A percentile compares a stretch with the other conserved stretches of the same genome.
Conservation (phyloP, 35 echinoderm and acorn worm genomes). For the Hemicentrotus pulcherrimus region DNA sequence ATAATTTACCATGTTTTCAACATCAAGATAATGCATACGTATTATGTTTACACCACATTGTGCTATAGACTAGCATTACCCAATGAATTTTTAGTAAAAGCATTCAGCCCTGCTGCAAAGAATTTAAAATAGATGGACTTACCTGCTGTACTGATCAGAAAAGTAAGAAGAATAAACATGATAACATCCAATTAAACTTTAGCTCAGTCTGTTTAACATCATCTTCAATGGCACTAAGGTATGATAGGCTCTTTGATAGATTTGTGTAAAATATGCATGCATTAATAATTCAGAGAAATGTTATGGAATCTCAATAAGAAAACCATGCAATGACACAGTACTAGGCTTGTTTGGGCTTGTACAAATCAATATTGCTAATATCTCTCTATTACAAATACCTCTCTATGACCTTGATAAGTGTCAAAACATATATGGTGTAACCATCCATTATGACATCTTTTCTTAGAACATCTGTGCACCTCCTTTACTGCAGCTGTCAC, state of each 20-base stretch:
- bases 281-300: neutral
- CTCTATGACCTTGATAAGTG: neutral
- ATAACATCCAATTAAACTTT: neutral
- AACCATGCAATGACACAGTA: neutral
- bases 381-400: neutral
- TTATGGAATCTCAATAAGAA: neutral
- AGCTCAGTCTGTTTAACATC: neutral
- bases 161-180: neutral
- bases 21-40: too few species aligned
- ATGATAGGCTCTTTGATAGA: neutral
- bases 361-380: neutral
- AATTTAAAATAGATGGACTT: neutral
- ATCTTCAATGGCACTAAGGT: neutral
- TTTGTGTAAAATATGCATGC: too few species aligned
- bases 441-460: neutral
- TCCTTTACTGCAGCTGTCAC: neutral
- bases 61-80: too few species aligned
- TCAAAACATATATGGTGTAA: neutral
- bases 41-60: too few species aligned
- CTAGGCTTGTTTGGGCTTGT: neutral
- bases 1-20: too few species aligned
- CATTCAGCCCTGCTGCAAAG: too few species aligned
- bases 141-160: neutral
- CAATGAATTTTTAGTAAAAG: too few species aligned
- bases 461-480: neutral